Conservation (phyloP, 2,888 invertebrate genomes). For the Drosophila falleni region DNA sequence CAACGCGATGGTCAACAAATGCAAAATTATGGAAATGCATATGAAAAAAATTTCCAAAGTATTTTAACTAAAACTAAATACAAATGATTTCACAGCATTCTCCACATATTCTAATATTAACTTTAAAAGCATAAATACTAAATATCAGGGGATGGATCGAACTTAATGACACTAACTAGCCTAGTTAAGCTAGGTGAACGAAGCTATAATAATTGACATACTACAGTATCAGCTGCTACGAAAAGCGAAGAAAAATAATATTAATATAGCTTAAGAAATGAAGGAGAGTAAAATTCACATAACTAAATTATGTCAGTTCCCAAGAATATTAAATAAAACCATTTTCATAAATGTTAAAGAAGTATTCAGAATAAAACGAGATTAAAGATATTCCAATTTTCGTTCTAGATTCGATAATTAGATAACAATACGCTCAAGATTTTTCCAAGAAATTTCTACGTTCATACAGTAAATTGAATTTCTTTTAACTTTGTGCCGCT, state of each 20-base stretch:
- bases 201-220: neutral
- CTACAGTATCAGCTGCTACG: neutral
- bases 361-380: neutral
- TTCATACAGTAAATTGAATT: conserved; percentile 33
- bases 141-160: neutral
- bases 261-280: neutral
- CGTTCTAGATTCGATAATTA: neutral
- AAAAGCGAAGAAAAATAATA: neutral
- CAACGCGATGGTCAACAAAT: conserved; percentile 30
- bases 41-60: conserved; percentile 14
- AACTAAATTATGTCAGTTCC: neutral
- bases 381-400: neutral
- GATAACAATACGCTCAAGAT: neutral
- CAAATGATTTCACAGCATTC: conserved; percentile 5
- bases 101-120: neutral
- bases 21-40: conserved; percentile 49
- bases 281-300: neutral
- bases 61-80: conserved; percentile 3
- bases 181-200: too few species aligned
- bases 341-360: neutral
- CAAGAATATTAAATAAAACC: neutral
- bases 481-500: conserved; percentile 28
- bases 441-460: conserved; percentile 21
- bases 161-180: neutral
- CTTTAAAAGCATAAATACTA: too few species aligned